Percentiles rank a stretch among this genome's conserved stretches.
phyloP scores from a whole-genome alignment of 92 coral and sea anemone genomes.

The Porites lobata region DNA sequence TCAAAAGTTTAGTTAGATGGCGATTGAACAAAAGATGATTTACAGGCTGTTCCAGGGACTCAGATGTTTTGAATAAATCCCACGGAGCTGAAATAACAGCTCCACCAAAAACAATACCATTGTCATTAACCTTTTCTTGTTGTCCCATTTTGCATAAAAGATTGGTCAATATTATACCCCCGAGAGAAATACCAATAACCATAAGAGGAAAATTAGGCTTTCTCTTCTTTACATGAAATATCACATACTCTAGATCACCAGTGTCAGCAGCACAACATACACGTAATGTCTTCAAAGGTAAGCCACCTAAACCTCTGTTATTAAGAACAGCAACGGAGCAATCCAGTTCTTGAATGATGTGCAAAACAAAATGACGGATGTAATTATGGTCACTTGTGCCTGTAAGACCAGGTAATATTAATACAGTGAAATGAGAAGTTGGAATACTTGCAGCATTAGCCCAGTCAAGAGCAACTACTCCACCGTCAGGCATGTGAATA shows the following conservation, averaged over 20 bases:
- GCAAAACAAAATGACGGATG: constrained; percentile 74
- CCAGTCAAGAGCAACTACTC: constrained; percentile 89
- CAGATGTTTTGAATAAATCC: constrained; percentile 80
- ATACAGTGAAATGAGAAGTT: constrained; percentile 67
- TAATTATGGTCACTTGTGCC: constrained; percentile 79
- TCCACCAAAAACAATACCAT: constrained; percentile 74
- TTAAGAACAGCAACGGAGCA: constrained; percentile 83
- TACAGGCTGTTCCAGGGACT: constrained; percentile 83
- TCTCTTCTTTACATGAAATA: constrained; percentile 65
- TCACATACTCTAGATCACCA: constrained; percentile 85
- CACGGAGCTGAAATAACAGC: constrained; percentile 88
- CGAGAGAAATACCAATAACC: constrained; percentile 87
- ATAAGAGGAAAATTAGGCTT: constrained; percentile 72
- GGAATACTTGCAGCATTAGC: constrained; percentile 33
- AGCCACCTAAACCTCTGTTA: constrained; percentile 84
- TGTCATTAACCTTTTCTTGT: constrained; percentile 28
- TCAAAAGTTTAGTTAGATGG: constrained; percentile 79
- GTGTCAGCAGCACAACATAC: constrained; percentile 92
- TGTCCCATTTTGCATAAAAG: constrained; percentile 72
- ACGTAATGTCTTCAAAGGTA: constrained; percentile 76
- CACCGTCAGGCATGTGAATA: constrained; percentile 84
- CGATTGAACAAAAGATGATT: constrained; percentile 85
- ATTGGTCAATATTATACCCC: constrained; percentile 89
- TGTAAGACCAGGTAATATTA: constrained; percentile 91
- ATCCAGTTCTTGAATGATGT: constrained; percentile 64